These are phyloP conservation scores for Haliclona indistincta DNA, from an alignment of 37 sponge, comb jelly and placozoan genomes.

Conservation along the genomic window DNA sequence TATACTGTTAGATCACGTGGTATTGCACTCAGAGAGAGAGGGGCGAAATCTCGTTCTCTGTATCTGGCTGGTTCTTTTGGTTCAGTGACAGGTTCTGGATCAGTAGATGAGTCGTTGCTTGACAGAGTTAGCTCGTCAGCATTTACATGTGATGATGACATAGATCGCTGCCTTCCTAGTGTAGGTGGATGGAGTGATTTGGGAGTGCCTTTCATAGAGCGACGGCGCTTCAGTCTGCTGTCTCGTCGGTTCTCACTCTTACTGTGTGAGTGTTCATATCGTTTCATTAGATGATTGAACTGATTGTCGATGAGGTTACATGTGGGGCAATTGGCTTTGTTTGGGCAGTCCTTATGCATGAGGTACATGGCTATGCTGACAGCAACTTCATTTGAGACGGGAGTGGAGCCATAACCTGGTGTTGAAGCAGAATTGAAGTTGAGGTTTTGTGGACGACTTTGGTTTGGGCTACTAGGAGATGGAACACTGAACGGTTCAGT, in stretches of 20 bases:
- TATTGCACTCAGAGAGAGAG: background rate
- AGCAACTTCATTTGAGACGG: background rate
- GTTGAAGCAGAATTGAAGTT: too few species aligned
- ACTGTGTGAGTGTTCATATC: background rate
- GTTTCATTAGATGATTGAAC: background rate
- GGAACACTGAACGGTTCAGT: too few species aligned
- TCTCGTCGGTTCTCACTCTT: background rate
- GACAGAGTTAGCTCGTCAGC: slow-evolving; percentile 22
- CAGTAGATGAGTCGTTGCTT: too few species aligned
- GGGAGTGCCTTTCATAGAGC: background rate
- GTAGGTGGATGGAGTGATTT: background rate
- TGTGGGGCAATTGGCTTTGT: background rate
- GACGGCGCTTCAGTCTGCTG: background rate
- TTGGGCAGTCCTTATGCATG: background rate
- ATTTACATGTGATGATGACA: background rate
- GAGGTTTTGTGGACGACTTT: too few species aligned
- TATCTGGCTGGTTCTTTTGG: background rate
- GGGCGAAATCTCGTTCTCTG: background rate
- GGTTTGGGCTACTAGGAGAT: too few species aligned
- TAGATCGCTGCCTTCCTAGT: background rate
- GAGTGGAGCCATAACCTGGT: background rate
- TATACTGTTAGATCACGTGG: too few species aligned
- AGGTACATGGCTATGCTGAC: background rate
- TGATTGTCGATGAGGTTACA: background rate
- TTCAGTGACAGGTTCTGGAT: too few species aligned